Percentiles rank a stretch among this genome's conserved stretches.
Evolutionary conservation across 2,797 vertebrate species (phyloP).

Genomic region (Aulostomus chinensis): DNA sequence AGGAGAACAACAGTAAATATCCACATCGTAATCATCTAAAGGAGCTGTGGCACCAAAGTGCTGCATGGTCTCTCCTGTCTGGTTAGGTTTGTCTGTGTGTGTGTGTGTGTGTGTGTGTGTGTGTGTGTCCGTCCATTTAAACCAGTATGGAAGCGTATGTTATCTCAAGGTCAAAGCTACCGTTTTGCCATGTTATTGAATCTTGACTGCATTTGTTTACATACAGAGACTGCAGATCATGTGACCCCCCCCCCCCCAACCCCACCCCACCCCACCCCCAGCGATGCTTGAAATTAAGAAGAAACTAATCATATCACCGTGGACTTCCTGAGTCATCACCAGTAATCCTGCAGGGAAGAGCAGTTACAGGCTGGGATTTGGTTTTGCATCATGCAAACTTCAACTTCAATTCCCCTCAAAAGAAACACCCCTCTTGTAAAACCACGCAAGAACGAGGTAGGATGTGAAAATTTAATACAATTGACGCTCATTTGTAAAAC

Average conservation of each 20-base stretch:
- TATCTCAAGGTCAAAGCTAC: constrained; percentile 27
- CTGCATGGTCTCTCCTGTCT: constrained; percentile 29
- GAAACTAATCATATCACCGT: neutral
- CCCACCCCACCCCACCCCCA: too few relatives aligned
- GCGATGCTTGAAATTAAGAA: neutral
- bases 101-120: too few relatives aligned
- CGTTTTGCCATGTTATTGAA: constrained; percentile 9
- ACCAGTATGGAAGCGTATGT: too few relatives aligned
- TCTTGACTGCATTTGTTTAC: neutral
- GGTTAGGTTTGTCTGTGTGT: constrained; percentile 15
- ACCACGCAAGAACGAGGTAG: too few relatives aligned
- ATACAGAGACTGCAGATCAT: too few relatives aligned
- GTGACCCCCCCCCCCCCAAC: too few relatives aligned
- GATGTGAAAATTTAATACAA: too few relatives aligned
- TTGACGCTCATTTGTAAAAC: too few relatives aligned
- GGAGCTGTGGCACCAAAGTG: constrained; percentile 28
- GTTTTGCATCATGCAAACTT: neutral
- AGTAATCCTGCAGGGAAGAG: neutral
- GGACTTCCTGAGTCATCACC: neutral
- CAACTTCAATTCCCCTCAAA: too few relatives aligned
- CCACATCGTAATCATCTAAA: constrained; percentile 50
- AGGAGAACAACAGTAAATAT: constrained; percentile 48
- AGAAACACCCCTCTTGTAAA: too few relatives aligned
- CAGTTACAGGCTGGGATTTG: neutral
- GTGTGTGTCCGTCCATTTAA: too few relatives aligned